phyloP scores from a whole-genome alignment of 2,888 invertebrate genomes.

The Stenichneumon culpator region DNA sequence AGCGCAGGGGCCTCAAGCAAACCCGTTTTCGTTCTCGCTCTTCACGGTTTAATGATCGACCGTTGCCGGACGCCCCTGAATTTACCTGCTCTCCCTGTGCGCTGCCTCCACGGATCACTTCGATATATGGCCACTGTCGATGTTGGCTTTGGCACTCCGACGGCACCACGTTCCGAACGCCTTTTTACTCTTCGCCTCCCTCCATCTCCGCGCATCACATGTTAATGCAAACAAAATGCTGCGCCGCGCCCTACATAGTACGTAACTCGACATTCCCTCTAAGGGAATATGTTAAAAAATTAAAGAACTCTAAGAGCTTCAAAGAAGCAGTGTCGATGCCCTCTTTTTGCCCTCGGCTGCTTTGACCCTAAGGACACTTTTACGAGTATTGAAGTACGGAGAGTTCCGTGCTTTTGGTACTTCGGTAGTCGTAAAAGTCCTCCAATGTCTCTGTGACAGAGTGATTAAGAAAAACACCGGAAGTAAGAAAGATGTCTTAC shows the following conservation, averaged over 20 bases:
- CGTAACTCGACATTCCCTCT: conserved; percentile 30
- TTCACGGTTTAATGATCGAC: conserved; percentile 68
- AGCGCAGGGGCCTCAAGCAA: conserved; percentile 69
- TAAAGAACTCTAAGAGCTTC: neutral
- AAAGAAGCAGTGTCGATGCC: conserved; percentile 21
- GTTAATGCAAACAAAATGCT: conserved; percentile 1
- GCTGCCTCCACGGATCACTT: conserved; percentile 44
- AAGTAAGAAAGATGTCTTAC: conserved; percentile 6
- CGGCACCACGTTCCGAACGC: conserved; percentile 6
- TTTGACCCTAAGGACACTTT: conserved; percentile 28
- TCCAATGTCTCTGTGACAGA: no score
- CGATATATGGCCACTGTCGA: conserved; percentile 39
- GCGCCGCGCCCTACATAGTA: neutral
- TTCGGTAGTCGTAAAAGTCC: neutral
- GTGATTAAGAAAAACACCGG: conserved; percentile 8
- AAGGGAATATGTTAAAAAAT: conserved; percentile 46
- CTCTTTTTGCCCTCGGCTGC: neutral
- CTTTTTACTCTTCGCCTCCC: neutral
- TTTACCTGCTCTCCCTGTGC: conserved; percentile 52
- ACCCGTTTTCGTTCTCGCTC: conserved; percentile 77
- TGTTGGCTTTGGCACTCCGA: conserved; percentile 41
- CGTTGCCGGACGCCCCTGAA: conserved; percentile 58
- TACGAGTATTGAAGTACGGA: conserved; percentile 40
- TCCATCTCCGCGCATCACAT: neutral
- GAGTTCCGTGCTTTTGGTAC: conserved; percentile 15